phyloP scores from a whole-genome alignment of 2,888 invertebrate genomes.

The Polyommatus iphigenia region DNA sequence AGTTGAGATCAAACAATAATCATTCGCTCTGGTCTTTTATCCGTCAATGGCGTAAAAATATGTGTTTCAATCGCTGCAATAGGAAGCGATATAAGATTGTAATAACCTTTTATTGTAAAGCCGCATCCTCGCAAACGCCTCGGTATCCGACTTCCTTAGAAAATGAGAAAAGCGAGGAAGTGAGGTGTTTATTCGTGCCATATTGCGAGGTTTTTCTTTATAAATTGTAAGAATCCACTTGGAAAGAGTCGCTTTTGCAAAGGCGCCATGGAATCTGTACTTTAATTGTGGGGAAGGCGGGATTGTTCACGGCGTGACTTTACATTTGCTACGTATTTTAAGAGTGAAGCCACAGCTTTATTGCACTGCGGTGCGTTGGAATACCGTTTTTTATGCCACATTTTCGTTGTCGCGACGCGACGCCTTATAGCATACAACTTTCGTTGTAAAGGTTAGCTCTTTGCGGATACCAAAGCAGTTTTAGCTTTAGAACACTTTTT shows the following conservation, averaged over 20 bases:
- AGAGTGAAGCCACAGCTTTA: not conserved
- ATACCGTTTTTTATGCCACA: not conserved
- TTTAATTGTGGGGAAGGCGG: not conserved
- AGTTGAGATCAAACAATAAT: too few species aligned
- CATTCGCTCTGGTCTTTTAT: too few species aligned
- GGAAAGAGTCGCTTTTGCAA: not conserved
- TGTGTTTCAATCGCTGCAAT: not conserved
- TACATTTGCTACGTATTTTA: not conserved
- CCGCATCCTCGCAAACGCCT: not conserved
- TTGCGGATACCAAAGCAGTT: too few species aligned
- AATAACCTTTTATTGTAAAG: not conserved
- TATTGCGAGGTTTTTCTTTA: not conserved
- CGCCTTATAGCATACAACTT: too few species aligned
- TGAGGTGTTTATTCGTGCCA: not conserved
- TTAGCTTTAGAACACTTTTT: not conserved
- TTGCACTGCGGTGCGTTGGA: not conserved
- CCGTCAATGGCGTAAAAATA: too few species aligned
- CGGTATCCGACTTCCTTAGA: not conserved
- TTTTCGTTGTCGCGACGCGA: too few species aligned
- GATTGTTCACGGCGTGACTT: not conserved
- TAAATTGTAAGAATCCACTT: slow-evolving; percentile 8
- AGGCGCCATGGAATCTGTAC: not conserved
- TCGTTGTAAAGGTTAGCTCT: too few species aligned
- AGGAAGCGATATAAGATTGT: not conserved
- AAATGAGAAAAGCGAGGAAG: not conserved